These are phyloP conservation scores for Cephus cinctus DNA, from an alignment of 1,140 invertebrate genomes.

Conservation along the genomic window DNA sequence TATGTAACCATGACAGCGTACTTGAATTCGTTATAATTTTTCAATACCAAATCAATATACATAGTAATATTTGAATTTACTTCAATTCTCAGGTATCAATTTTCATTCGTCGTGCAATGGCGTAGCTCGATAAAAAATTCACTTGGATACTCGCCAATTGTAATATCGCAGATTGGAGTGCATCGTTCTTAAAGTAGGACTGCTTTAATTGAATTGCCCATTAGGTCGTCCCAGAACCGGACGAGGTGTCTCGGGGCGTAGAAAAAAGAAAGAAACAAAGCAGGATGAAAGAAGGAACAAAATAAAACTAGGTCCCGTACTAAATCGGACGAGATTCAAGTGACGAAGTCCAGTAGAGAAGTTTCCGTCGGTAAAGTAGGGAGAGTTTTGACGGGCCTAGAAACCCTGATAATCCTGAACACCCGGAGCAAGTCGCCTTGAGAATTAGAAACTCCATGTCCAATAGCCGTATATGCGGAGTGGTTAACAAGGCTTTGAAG, in stretches of 20 bases:
- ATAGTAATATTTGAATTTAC: too few relatives aligned
- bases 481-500: slow-evolving; percentile 8
- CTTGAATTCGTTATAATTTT: too few relatives aligned
- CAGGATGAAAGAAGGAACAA: slow-evolving; percentile 2
- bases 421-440: too few relatives aligned
- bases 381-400: slow-evolving; percentile 22
- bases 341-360: slow-evolving; percentile 6
- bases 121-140: too few relatives aligned
- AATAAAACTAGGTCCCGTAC: too few relatives aligned
- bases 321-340: neutral
- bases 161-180: slow-evolving; percentile 20
- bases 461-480: slow-evolving; percentile 1
- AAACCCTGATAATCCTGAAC: slow-evolving; percentile 24
- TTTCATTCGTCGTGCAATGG: too few relatives aligned
- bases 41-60: too few relatives aligned
- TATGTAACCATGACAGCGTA: too few relatives aligned
- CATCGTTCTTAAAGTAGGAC: slow-evolving; percentile 26
- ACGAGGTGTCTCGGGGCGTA: slow-evolving; percentile 20
- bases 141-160: too few relatives aligned
- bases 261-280: slow-evolving; percentile 8
- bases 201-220: slow-evolving; percentile 33
- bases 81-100: too few relatives aligned
- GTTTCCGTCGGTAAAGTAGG: slow-evolving; percentile 16
- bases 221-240: slow-evolving; percentile 36
- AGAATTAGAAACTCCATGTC: slow-evolving; percentile 9